A percentile compares a stretch with the other conserved stretches of the same genome.
Evolutionary conservation across 2,113 vertebrate genomes (phyloP).

Genomic region (Chaenogobius annularis): DNA sequence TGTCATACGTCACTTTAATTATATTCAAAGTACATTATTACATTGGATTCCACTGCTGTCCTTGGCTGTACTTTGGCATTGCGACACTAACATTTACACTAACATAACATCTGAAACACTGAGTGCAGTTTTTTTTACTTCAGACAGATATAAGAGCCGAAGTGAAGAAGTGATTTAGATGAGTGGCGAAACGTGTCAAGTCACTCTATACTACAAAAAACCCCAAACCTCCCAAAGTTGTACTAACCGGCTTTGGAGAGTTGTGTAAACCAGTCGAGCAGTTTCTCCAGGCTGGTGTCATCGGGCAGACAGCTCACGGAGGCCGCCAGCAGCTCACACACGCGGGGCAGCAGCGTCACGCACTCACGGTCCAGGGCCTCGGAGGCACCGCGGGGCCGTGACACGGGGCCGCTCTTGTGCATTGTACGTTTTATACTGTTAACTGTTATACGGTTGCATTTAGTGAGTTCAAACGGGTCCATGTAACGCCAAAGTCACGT

Average conservation of each 20-base stretch:
- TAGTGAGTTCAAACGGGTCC: background rate
- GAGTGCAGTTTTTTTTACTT: too few species aligned
- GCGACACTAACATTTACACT: too few species aligned
- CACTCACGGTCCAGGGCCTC: conserved; percentile 82
- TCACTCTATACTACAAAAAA: background rate
- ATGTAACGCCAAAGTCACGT: background rate
- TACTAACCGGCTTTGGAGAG: conserved; percentile 62
- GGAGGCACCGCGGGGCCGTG: background rate
- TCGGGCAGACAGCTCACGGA: conserved; percentile 79
- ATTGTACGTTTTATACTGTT: background rate
- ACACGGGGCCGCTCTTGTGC: background rate
- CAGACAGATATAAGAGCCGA: too few species aligned
- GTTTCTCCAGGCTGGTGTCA: conserved; percentile 91
- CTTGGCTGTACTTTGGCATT: too few species aligned
- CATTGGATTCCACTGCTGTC: too few species aligned
- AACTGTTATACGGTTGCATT: background rate
- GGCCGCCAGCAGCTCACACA: conserved; percentile 81
- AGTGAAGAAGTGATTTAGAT: too few species aligned
- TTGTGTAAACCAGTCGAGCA: conserved; percentile 88
- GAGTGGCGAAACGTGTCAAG: too few species aligned
- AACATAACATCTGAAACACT: too few species aligned
- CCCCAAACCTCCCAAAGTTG: too few species aligned
- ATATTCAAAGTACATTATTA: too few species aligned
- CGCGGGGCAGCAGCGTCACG: conserved; percentile 80
- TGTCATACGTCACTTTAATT: too few species aligned